Evolutionary conservation across 2,797 vertebrate genomes (phyloP).

Genomic region (Hapalemur alaotrensis): DNA sequence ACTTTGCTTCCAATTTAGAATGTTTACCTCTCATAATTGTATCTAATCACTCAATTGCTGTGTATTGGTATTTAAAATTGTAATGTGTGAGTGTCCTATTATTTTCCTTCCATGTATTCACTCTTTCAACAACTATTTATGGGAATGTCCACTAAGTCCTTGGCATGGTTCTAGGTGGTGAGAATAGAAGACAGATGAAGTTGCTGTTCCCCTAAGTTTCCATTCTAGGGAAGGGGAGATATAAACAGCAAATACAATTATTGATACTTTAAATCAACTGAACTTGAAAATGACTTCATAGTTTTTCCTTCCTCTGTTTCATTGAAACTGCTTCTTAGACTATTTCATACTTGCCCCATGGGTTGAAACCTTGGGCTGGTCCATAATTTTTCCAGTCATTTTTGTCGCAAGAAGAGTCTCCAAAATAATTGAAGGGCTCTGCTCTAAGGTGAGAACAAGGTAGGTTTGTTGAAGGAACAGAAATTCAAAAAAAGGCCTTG

Average conservation of each 20-base stretch:
- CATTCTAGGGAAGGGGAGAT: not conserved
- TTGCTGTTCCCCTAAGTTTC: not conserved
- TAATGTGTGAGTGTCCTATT: not conserved
- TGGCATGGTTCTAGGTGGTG: not conserved
- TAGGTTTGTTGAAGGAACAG: not conserved
- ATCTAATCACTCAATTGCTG: not conserved
- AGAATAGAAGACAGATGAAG: not conserved
- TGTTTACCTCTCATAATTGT: not conserved
- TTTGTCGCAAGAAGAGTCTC: not conserved
- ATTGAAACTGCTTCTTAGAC: not conserved
- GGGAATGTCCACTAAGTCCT: not conserved
- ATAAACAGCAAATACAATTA: not conserved
- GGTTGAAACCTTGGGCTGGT: not conserved
- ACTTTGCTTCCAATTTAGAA: not conserved
- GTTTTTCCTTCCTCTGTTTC: not conserved
- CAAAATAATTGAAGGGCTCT: not conserved
- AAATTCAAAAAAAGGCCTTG: not conserved
- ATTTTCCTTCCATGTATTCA: not conserved
- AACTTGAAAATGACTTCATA: not conserved
- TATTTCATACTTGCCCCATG: not conserved
- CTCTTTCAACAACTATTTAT: not conserved
- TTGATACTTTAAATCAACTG: not conserved
- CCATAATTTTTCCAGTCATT: not conserved
- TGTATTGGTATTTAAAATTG: not conserved
- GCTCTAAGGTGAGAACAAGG: not conserved